A percentile compares a stretch with the other conserved stretches of the same genome.
phyloP scores from a whole-genome alignment of 1,140 invertebrate genomes.

The Bombus balteatus region DNA sequence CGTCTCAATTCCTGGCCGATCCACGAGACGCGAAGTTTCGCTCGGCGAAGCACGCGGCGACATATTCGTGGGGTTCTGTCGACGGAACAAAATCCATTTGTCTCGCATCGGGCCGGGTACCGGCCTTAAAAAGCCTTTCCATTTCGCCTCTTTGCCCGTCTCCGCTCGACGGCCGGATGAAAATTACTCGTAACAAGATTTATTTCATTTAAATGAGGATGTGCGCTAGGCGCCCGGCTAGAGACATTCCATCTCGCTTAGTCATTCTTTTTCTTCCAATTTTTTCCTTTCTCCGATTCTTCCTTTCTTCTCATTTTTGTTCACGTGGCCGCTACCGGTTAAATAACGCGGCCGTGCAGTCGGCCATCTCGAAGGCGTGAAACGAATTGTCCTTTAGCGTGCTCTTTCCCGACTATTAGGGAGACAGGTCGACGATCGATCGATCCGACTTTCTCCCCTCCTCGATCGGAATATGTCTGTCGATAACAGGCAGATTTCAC shows the following conservation, averaged over 20 bases:
- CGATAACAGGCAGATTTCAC: conserved; percentile 43
- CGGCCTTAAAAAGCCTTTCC: conserved; percentile 68
- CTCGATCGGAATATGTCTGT: conserved; percentile 34
- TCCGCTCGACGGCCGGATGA: conserved; percentile 63
- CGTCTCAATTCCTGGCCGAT: conserved; percentile 44
- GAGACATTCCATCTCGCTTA: conserved; percentile 47
- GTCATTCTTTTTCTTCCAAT: conserved; percentile 10
- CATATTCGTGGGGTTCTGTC: conserved; percentile 46
- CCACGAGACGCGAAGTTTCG: conserved; percentile 41
- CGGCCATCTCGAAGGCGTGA: conserved; percentile 38
- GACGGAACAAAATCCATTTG: conserved; percentile 75
- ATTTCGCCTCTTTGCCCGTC: conserved; percentile 63
- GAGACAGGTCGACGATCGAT: conserved; percentile 51
- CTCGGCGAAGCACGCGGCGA: conserved; percentile 17
- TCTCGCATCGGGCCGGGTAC: conserved; percentile 62
- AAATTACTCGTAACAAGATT: conserved; percentile 80
- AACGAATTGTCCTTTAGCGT: conserved; percentile 55
- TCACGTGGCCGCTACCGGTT: conserved; percentile 25
- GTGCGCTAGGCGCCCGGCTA: conserved; percentile 70
- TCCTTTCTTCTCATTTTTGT: neutral
- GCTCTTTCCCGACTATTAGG: conserved; percentile 38
- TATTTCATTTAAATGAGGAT: conserved; percentile 80
- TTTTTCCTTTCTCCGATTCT: neutral
- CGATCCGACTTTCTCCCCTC: neutral
- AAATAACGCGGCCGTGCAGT: conserved; percentile 30